These are phyloP conservation scores for Myioborus melanocephalus DNA, from an alignment of 2,797 vertebrate species.

Conservation along the genomic window DNA sequence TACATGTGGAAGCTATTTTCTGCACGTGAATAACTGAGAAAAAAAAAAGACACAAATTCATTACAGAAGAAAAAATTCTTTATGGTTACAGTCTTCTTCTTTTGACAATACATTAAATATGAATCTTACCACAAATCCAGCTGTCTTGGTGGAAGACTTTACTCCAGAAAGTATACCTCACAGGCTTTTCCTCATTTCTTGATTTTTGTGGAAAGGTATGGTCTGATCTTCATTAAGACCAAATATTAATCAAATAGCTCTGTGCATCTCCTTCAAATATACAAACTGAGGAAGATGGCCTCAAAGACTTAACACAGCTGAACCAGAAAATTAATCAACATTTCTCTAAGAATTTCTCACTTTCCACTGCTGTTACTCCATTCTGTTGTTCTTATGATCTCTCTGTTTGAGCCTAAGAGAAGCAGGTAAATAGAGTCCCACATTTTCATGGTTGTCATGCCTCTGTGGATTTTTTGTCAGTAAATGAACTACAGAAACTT, in stretches of 20 bases:
- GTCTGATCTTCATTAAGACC: background rate
- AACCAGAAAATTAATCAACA: background rate
- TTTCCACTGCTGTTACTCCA: background rate
- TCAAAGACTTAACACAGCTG: background rate
- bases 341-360: background rate
- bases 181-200: background rate
- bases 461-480: background rate
- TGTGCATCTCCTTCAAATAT: background rate
- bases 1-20: background rate
- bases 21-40: background rate
- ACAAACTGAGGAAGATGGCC: background rate
- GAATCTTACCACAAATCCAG: background rate
- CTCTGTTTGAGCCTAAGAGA: background rate
- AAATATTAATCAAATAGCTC: background rate
- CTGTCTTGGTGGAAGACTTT: background rate
- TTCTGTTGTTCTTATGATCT: background rate
- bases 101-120: background rate
- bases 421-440: background rate
- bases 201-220: background rate
- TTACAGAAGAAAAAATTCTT: background rate
- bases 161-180: background rate
- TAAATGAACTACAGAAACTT: background rate
- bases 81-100: background rate
- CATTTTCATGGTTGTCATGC: fast-evolving
- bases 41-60: background rate